Percentiles rank a stretch among this genome's conserved stretches.
Evolutionary conservation across 2,113 vertebrate species (phyloP).

Genomic region (Xenotilapia longispinis): DNA sequence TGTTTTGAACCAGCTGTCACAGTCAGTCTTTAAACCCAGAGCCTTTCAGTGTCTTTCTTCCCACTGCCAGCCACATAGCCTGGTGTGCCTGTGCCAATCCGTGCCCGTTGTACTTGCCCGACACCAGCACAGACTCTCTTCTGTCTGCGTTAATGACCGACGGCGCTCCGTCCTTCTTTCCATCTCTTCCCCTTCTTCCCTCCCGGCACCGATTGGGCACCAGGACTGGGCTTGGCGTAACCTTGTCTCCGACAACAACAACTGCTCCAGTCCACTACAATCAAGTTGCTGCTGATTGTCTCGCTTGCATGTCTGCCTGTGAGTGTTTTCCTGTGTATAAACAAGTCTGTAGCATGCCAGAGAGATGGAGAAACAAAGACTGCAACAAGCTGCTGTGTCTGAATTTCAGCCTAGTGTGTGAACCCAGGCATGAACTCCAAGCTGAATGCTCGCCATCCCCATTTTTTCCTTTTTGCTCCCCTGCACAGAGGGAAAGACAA

Average conservation of each 20-base stretch:
- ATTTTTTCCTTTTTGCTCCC: not conserved
- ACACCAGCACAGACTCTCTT: conserved; percentile 53
- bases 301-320: not conserved
- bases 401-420: conserved; percentile 25
- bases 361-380: not conserved
- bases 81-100: conserved; percentile 51
- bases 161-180: conserved; percentile 9
- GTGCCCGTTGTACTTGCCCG: conserved; percentile 53
- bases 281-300: conserved; percentile 23
- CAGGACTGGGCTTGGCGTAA: conserved; percentile 21
- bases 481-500: conserved; percentile 16
- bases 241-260: conserved; percentile 26
- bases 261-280: conserved; percentile 14
- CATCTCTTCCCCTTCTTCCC: conserved; percentile 9
- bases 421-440: conserved; percentile 45
- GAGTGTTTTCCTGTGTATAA: not conserved
- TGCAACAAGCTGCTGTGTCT: conserved; percentile 11
- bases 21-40: conserved; percentile 25
- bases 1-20: conserved; percentile 49
- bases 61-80: conserved; percentile 29
- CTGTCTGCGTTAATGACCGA: conserved; percentile 58
- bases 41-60: conserved; percentile 9
- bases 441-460: conserved; percentile 9
- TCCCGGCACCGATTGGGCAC: conserved; percentile 15
- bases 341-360: not conserved